These are phyloP conservation scores for Acanthisitta chloris DNA, from an alignment of 2,113 vertebrate species.

Conservation along the genomic window DNA sequence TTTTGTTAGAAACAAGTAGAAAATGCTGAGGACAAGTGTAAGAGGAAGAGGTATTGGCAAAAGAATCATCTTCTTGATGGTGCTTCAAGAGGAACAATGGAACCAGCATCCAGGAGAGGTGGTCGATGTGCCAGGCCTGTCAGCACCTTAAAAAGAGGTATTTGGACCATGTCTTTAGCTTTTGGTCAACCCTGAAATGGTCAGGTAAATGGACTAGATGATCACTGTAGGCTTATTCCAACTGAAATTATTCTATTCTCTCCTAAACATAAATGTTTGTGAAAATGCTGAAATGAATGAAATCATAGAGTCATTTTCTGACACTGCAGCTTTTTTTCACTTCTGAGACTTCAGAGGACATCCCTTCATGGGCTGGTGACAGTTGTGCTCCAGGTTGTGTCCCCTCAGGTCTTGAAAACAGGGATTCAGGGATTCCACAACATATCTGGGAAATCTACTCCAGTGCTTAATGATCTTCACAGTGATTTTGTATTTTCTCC, in stretches of 20 bases:
- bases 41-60: background rate
- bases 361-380: background rate
- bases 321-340: background rate
- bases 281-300: background rate
- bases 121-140: background rate
- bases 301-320: background rate
- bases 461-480: background rate
- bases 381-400: background rate
- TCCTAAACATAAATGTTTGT: background rate
- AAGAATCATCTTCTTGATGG: background rate
- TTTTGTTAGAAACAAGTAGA: slow-evolving; percentile 1
- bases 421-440: background rate
- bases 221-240: background rate
- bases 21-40: background rate
- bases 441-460: background rate
- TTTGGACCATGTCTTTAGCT: background rate
- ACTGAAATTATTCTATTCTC: background rate
- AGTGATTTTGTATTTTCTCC: background rate
- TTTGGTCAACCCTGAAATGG: background rate
- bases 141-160: background rate
- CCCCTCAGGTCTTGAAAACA: background rate
- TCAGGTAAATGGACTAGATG: background rate
- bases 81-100: background rate
- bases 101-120: background rate
- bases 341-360: background rate